Conservation (phyloP, 1,140 invertebrate genomes). For the Akabosia matsudoensis region DNA sequence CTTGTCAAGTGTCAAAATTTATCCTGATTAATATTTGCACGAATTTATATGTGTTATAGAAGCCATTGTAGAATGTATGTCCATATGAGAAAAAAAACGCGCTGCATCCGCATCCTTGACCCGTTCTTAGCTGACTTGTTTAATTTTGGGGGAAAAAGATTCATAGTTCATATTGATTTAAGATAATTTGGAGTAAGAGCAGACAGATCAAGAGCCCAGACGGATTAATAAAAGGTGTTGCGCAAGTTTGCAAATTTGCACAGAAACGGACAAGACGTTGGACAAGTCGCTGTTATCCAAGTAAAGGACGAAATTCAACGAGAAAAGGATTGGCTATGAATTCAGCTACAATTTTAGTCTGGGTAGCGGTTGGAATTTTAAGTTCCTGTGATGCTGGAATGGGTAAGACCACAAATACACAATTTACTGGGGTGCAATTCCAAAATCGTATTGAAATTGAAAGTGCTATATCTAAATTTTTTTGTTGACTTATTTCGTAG, state of each 20-base stretch:
- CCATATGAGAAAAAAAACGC: background rate
- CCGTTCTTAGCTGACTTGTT: background rate
- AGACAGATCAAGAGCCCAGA: too few relatives aligned
- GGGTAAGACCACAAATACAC: conserved; percentile 9
- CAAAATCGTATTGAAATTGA: too few relatives aligned
- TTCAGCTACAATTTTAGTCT: background rate
- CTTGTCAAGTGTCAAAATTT: background rate
- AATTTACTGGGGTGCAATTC: background rate
- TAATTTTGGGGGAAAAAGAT: background rate
- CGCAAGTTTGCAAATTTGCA: too few relatives aligned
- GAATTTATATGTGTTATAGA: too few relatives aligned
- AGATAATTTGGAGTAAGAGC: background rate
- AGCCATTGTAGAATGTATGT: too few relatives aligned
- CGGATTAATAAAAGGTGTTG: too few relatives aligned
- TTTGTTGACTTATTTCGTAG: background rate
- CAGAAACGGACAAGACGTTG: too few relatives aligned
- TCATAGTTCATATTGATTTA: background rate
- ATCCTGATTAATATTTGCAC: too few relatives aligned
- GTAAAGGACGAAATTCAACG: background rate
- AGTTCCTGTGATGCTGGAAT: conserved; percentile 18
- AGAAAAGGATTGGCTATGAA: background rate
- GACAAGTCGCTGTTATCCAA: too few relatives aligned
- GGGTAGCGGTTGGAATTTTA: background rate
- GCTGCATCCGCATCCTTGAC: conserved; percentile 15
- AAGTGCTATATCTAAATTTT: too few relatives aligned